Evolutionary conservation across 2,888 invertebrate genomes (phyloP).

Genomic region (Abrostola tripartita): DNA sequence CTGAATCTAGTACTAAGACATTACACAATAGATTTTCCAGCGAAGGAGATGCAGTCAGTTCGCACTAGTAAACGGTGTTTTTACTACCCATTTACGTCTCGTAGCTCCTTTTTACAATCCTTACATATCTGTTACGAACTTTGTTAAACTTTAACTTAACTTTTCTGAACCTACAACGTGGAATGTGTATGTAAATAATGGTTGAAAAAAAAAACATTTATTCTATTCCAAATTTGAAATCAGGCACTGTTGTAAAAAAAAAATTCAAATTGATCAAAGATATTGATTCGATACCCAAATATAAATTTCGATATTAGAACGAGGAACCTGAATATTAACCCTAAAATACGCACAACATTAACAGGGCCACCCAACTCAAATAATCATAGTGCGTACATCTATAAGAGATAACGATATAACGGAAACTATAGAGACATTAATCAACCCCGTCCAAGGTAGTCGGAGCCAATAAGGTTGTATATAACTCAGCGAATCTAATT

Average conservation of each 20-base stretch:
- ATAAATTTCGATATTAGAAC: background rate
- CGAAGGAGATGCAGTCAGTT: slow-evolving; percentile 24
- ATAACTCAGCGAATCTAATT: slow-evolving; percentile 80
- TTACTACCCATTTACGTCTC: slow-evolving; percentile 46
- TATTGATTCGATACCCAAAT: background rate
- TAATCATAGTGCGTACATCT: slow-evolving; percentile 51
- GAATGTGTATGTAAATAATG: too few relatives aligned
- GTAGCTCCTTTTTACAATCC: background rate
- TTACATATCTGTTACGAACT: too few relatives aligned
- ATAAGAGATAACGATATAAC: slow-evolving; percentile 57
- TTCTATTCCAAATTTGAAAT: too few relatives aligned
- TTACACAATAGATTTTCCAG: slow-evolving; percentile 16
- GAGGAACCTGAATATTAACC: slow-evolving; percentile 11
- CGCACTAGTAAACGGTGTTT: slow-evolving; percentile 45
- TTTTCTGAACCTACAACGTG: too few relatives aligned
- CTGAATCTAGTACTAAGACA: too few relatives aligned
- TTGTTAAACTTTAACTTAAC: too few relatives aligned
- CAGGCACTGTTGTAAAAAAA: too few relatives aligned
- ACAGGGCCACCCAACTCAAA: slow-evolving; percentile 34
- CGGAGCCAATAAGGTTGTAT: slow-evolving; percentile 74
- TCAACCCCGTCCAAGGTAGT: slow-evolving; percentile 71
- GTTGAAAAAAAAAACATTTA: too few relatives aligned
- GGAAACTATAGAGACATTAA: slow-evolving; percentile 73
- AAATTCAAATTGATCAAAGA: too few relatives aligned
- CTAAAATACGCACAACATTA: slow-evolving; percentile 15